These are phyloP conservation scores for Oscheius sp. DNA, from an alignment of 2,888 invertebrate species.

Conservation along the genomic window DNA sequence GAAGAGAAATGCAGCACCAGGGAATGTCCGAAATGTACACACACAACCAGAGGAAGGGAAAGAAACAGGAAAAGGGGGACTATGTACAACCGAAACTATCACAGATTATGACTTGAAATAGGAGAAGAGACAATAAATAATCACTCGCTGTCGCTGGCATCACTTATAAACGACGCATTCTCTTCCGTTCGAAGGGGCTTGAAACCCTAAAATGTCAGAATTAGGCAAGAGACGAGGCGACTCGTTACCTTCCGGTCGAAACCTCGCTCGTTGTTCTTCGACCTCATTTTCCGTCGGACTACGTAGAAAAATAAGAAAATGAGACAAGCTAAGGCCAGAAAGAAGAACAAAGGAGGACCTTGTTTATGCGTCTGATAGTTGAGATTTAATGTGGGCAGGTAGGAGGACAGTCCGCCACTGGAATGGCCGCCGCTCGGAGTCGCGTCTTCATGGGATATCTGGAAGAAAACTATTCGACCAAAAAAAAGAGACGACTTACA, in stretches of 20 bases:
- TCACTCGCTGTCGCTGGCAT: conserved; percentile 54
- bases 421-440: not conserved
- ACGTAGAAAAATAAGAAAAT: conserved; percentile 6
- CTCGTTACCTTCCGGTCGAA: conserved; percentile 43
- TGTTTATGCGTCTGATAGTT: not conserved
- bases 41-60: conserved; percentile 3
- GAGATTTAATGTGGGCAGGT: not conserved
- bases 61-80: too few relatives aligned
- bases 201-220: conserved; percentile 62
- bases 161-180: conserved; percentile 52
- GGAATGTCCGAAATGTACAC: conserved; percentile 1
- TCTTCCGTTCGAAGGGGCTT: conserved; percentile 66
- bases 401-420: not conserved
- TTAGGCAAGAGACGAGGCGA: not conserved
- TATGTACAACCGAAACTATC: conserved; percentile 1
- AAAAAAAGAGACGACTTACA: conserved; percentile 32
- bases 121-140: not conserved
- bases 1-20: not conserved
- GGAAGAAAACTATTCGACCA: conserved; percentile 9
- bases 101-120: conserved; percentile 19
- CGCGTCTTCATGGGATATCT: conserved; percentile 49
- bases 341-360: conserved; percentile 11
- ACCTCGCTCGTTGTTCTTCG: not conserved
- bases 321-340: conserved; percentile 2
- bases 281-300: not conserved